A percentile compares a stretch with the other conserved stretches of the same genome.
Conservation (phyloP, 2,113 vertebrate genomes). For the Turnix velox region DNA sequence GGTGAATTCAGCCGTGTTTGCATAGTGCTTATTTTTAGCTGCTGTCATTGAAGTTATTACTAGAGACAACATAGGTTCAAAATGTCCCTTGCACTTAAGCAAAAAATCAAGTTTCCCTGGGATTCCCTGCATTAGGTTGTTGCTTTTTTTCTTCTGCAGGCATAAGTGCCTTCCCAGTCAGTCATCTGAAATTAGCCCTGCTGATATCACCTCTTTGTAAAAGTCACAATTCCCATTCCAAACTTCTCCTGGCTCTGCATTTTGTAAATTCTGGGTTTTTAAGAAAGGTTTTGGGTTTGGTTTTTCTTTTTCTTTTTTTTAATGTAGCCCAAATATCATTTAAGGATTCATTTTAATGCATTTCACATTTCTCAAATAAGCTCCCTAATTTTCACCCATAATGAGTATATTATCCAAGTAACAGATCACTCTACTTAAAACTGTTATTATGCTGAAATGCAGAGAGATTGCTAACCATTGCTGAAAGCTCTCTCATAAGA, state of each 20-base stretch:
- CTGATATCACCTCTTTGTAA: neutral
- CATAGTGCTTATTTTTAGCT: slow-evolving; percentile 1
- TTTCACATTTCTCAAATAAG: slow-evolving; percentile 8
- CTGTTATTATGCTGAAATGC: neutral
- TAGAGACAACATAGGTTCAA: neutral
- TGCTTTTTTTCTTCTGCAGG: neutral
- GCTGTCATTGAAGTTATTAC: neutral
- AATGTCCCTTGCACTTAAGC: neutral
- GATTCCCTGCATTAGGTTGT: neutral
- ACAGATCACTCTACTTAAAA: neutral
- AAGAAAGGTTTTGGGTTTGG: neutral
- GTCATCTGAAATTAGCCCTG: neutral
- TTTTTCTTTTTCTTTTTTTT: neutral
- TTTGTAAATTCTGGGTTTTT: neutral
- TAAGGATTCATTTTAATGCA: neutral
- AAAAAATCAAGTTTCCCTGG: neutral
- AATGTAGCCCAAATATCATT: neutral
- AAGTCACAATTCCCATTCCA: neutral
- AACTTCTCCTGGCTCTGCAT: neutral
- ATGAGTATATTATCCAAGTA: neutral
- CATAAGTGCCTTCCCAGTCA: neutral
- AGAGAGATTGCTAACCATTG: neutral
- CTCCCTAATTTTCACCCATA: neutral
- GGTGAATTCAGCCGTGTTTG: neutral
- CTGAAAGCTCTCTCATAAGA: neutral